Evolutionary conservation across 2,113 vertebrate species (phyloP), one percentile per base, ranked within the genome.

Genomic region (Perca fluviatilis): DNA sequence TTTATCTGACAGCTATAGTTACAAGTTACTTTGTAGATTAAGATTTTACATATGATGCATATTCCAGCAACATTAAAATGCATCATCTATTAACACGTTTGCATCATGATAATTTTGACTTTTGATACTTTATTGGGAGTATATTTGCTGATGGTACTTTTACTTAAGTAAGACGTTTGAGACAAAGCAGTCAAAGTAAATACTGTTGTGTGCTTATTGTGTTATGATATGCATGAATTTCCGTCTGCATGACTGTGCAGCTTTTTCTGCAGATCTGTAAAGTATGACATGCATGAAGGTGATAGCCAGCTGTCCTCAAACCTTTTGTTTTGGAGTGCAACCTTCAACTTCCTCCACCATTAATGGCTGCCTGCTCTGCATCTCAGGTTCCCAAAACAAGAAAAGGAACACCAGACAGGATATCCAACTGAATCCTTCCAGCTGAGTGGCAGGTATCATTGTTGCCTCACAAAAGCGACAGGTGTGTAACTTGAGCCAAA

Each of bases 341-440:
- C 79, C 84, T 68, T 69, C 50, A 47, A 65, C 88, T 77, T 87
- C 86, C 74, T 86, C 65, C 18, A 0, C 72, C 53, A 6, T 77
- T 84, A 77, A 88, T 57, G 66, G 74, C 80, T 15, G 63, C 58
- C 84, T n/a, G 25, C 71, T 82, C 70, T 51, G 77, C 79, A 87
- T 75, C 91, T 90, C 89, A 65, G 77, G 86, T 89, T 91, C 70
- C 84, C 80, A 68, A 67, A 79, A 90, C 82, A 91, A 88, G 82
- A 89, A 89, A 89, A 93, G 88, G 53, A 89, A 86, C 77, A 82
- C 84, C 76, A 74, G 73, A 72, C 79, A 89, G 92, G 87, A 93
- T 82, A 89, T 86, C 66, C 70, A 74, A 80, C 78, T 67, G 61
- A 85, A 83, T 92, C 82, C 90, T 90, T 85, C 87, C 83, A 82